phyloP scores from a whole-genome alignment of 2,797 vertebrate species.

The Rhadinocentrus ornatus region DNA sequence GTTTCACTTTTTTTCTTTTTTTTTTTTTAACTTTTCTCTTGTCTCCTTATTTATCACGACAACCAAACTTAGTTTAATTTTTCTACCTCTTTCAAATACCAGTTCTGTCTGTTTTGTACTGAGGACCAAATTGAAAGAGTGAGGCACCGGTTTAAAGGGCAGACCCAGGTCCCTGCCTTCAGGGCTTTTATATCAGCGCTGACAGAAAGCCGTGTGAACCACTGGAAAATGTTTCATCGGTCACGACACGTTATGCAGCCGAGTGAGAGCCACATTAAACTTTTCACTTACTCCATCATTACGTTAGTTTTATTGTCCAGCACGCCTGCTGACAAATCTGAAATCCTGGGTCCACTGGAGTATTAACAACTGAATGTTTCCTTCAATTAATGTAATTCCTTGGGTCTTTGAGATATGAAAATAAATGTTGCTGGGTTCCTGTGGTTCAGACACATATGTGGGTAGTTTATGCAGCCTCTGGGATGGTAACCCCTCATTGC shows the following conservation, averaged over 20 bases:
- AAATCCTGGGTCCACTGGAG: constrained; percentile 67
- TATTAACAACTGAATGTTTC: constrained; percentile 81
- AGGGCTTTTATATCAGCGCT: constrained; percentile 82
- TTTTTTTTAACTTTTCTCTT: constrained; percentile 29
- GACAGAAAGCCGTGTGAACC: constrained; percentile 83
- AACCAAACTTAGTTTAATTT: constrained; percentile 56
- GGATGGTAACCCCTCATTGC: constrained; percentile 52
- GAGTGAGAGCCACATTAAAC: constrained; percentile 82
- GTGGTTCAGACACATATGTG: constrained; percentile 33
- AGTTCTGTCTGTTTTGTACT: constrained; percentile 46
- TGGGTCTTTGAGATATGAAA: constrained; percentile 72
- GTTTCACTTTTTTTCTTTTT: constrained; percentile 41
- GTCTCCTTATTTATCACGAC: constrained; percentile 51
- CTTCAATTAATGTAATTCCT: constrained; percentile 80
- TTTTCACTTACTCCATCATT: constrained; percentile 82
- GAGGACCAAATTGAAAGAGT: constrained; percentile 79
- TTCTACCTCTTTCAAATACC: constrained; percentile 55
- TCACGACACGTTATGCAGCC: constrained; percentile 81
- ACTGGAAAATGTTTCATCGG: constrained; percentile 84
- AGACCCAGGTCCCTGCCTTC: constrained; percentile 78
- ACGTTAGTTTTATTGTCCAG: constrained; percentile 80
- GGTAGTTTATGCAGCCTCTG: constrained; percentile 52
- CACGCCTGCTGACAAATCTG: constrained; percentile 75
- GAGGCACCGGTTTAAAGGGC: constrained; percentile 81
- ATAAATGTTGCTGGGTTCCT: constrained; percentile 61